These are phyloP conservation scores for Tachycineta bicolor DNA, from an alignment of 2,113 vertebrate genomes.

Conservation along the genomic window DNA sequence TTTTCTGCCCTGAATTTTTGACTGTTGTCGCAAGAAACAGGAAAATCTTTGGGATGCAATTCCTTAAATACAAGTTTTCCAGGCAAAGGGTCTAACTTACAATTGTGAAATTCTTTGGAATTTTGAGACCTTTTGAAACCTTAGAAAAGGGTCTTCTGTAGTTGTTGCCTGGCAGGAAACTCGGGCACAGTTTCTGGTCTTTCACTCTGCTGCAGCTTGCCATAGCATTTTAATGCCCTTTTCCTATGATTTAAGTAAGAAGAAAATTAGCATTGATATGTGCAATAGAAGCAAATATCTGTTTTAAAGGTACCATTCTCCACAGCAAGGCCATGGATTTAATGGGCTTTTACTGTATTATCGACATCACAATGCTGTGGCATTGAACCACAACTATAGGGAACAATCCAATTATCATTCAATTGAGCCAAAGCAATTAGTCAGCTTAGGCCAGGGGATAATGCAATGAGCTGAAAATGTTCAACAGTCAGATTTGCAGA, in stretches of 20 bases:
- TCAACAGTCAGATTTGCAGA: constrained; percentile 11
- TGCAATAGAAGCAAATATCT: not conserved
- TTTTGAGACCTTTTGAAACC: not conserved
- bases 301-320: not conserved
- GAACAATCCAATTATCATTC: constrained; percentile 45
- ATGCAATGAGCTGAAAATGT: constrained; percentile 17
- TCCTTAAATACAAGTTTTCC: not conserved
- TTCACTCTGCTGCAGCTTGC: not conserved
- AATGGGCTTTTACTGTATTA: constrained; percentile 33
- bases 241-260: not conserved
- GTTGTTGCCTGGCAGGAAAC: not conserved
- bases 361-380: not conserved
- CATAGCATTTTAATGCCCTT: not conserved
- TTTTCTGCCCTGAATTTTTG: not conserved
- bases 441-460: not conserved
- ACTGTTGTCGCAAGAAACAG: not conserved
- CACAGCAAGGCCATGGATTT: constrained; percentile 14
- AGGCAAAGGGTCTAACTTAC: not conserved
- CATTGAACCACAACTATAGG: constrained; percentile 32
- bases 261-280: not conserved
- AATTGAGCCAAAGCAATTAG: constrained; percentile 37
- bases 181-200: not conserved
- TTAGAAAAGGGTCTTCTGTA: not conserved
- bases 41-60: not conserved
- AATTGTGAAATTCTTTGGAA: not conserved